These are phyloP conservation scores for Heteromurus nitidus DNA, from an alignment of 2,888 invertebrate genomes.

Conservation along the genomic window DNA sequence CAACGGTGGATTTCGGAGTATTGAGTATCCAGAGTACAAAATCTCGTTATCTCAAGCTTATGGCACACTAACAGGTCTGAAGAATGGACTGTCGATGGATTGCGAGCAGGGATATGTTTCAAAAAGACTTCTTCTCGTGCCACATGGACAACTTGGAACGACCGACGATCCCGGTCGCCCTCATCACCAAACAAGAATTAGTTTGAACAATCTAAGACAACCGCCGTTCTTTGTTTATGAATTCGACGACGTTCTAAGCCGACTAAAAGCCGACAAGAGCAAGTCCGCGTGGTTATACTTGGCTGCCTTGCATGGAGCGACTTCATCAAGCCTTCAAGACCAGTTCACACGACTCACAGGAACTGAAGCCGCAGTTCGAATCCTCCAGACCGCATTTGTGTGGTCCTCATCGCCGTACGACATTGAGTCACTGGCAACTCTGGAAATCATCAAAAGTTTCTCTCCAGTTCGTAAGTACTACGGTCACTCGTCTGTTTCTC, in stretches of 20 bases:
- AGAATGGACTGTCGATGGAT: conserved; percentile 13
- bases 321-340: conserved; percentile 53
- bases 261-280: conserved; percentile 41
- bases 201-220: background rate
- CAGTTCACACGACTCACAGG: conserved; percentile 63
- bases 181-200: background rate
- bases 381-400: conserved; percentile 59
- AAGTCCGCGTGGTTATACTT: conserved; percentile 60
- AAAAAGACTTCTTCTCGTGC: conserved; percentile 28
- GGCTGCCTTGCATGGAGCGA: conserved; percentile 62
- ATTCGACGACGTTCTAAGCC: conserved; percentile 32
- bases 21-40: conserved; percentile 21
- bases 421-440: conserved; percentile 17
- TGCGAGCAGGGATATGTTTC: no score
- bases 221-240: conserved; percentile 41
- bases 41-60: background rate
- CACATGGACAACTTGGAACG: conserved; percentile 17
- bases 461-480: conserved; percentile 46
- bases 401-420: conserved; percentile 66
- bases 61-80: conserved; percentile 37
- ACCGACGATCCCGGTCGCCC: no score
- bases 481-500: conserved; percentile 22
- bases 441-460: conserved; percentile 27
- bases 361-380: conserved; percentile 52
- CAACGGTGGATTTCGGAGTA: background rate